Evolutionary conservation across 2,888 invertebrate species (phyloP), one percentile per base, ranked within the genome.

Genomic region (Eristalis arbustorum): DNA sequence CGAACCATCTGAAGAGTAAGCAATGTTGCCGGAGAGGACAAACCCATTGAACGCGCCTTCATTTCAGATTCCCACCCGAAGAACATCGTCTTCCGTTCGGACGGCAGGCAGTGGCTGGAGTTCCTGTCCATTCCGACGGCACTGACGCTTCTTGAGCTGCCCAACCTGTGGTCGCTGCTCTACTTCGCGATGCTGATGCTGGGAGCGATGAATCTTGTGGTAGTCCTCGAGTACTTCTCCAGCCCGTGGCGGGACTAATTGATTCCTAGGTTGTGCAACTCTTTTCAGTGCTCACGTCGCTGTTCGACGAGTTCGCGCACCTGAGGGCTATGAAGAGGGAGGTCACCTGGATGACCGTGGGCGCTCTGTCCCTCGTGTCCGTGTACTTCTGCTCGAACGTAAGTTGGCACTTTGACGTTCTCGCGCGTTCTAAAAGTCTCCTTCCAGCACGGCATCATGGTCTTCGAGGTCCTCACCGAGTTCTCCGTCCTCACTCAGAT

Each of bases 401-500:
- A 89, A 90, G 90, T 25, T 25, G 14, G 25, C 10, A 23, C 1
- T 59, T 25, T 59, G 23, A 1, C 25, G 59, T 25, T 18, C n/a
- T 56, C 5, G 13, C 10, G 28, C 18, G n/a, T 37, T 3, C 49
- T 42, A 10, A 13, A 3, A 18, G 14, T 1, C 6, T 25, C 10
- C 10, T 18, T 63, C 42, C 13, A 87, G 87, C 82, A 79, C 14
- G 87, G 87, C 18, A 83, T 87, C n/a, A 72, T 83, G 72, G 62
- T 79, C 14, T 82, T 83, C n/a, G 83, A 83, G 40, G 72, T 75
- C 6, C 31, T 87, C 3, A 83, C 87, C 2, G 79, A 83, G 11
- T 79, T 75, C 23, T 75, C 83, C 2, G 71, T 87, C 6, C 71
- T 87, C 0, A 87, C 97, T 94, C 77, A 97, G 93, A 92, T 97